Base-by-base conservation (phyloP, 30 jellyfish, hydroid and myxozoan species). In the Aurelia aurita region DNA sequence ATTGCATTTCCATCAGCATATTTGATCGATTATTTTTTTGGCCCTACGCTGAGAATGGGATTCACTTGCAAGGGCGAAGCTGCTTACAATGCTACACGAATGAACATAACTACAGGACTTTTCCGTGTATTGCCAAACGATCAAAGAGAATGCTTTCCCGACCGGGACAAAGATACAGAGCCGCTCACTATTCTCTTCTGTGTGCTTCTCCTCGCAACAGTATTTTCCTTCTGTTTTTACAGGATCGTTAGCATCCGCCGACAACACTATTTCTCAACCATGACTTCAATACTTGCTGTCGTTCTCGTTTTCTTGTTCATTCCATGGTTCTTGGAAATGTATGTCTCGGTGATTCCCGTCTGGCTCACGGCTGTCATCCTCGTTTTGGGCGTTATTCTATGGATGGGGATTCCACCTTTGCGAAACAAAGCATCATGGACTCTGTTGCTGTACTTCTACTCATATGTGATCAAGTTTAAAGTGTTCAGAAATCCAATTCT, bases 391-490 rank as follows among this genome's bases (percentile, higher is more conserved):
- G 79, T 64, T 6, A 69, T 89, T 27, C 77, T 89, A 3, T 89
- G 97, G 97, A 73, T 89, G 93, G 97, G 97, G 16, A 80, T 89
- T 13, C 97, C 97, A 19, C 97, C 87, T 22, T 51, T 89, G 15
- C 29, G 97, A 29, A 44, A 75, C 79, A 80, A 66, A 28, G 97
- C 97, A 2, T 58, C 97, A 34, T 89, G 97, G 97, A 46, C 89
- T 45, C 69, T 89, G 79, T 10, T 89, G 35, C 18, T 89, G 12
- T 89, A 66, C 87, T 26, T 73, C 63, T 89, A 77, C 64, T 66
- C 88, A 25, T 76, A 34, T 82, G 75, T 53, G 22, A 80, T 80
- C 54, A 89, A 89, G 63, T 89, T 71, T 64, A 25, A 65, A 20
- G 93, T 89, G 19, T 89, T 15, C 83, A 46, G 71, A 67, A 55